Evolutionary conservation across 2,113 vertebrate species (phyloP).

Genomic region (Fregata magnificens): DNA sequence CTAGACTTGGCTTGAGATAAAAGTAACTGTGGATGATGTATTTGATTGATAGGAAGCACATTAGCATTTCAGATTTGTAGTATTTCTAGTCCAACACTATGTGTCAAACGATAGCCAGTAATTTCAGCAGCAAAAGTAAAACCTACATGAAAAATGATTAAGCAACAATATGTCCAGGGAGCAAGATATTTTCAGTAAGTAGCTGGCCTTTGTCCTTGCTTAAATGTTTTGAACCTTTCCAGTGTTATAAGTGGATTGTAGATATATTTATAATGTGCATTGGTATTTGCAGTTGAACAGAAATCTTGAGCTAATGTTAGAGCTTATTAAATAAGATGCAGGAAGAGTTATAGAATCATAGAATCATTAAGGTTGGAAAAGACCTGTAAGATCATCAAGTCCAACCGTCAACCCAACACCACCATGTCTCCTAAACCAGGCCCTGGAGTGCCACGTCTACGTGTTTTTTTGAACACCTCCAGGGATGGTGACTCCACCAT

Average conservation of each 20-base stretch:
- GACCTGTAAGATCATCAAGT: too few relatives aligned
- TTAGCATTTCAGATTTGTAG: not conserved
- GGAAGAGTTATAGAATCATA: not conserved
- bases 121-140: not conserved
- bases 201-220: not conserved
- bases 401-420: too few relatives aligned
- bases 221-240: not conserved
- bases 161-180: not conserved
- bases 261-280: not conserved
- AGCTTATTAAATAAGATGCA: not conserved
- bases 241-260: not conserved
- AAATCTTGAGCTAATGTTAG: not conserved
- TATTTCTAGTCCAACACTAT: not conserved
- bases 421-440: too few relatives aligned
- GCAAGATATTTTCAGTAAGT: not conserved
- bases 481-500: too few relatives aligned
- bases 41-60: not conserved
- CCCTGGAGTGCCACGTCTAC: too few relatives aligned
- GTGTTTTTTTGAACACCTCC: too few relatives aligned
- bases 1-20: slow-evolving; percentile 26
- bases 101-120: not conserved
- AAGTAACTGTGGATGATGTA: not conserved
- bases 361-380: too few relatives aligned
- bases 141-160: not conserved
- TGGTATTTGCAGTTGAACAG: not conserved